phyloP scores from a whole-genome alignment of 2,888 invertebrate species.

The Papilio elwesi region DNA sequence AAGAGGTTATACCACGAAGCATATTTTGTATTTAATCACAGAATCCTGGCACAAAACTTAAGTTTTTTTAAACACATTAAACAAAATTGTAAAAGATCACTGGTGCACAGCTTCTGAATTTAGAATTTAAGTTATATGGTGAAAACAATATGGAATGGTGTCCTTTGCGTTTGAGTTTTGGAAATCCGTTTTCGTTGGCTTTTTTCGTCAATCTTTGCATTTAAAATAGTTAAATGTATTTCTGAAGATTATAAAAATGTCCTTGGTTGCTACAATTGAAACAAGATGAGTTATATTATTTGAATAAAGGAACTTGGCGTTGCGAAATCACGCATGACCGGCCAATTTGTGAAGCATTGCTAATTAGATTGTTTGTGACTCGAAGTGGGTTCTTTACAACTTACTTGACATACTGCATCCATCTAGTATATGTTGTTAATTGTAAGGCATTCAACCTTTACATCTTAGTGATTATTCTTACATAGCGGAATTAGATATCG shows the following conservation, averaged over 20 bases:
- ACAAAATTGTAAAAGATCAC: no score
- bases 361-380: conserved; percentile 69
- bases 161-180: no score
- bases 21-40: no score
- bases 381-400: conserved; percentile 34
- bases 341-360: conserved; percentile 60
- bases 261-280: not conserved
- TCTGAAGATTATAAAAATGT: not conserved
- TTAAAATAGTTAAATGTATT: no score
- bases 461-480: not conserved
- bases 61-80: no score
- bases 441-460: not conserved
- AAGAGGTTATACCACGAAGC: no score
- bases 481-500: not conserved
- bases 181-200: no score
- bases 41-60: no score
- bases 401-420: conserved; percentile 35
- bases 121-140: no score
- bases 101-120: no score
- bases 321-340: conserved; percentile 61
- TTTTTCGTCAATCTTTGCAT: not conserved
- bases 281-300: not conserved
- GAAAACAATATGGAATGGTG: no score
- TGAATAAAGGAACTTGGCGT: conserved; percentile 40
- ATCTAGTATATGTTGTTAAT: not conserved